Percentiles rank a stretch among this genome's conserved stretches.
Conservation (phyloP, 2,797 vertebrate species). For the Eospalax fontanierii region DNA sequence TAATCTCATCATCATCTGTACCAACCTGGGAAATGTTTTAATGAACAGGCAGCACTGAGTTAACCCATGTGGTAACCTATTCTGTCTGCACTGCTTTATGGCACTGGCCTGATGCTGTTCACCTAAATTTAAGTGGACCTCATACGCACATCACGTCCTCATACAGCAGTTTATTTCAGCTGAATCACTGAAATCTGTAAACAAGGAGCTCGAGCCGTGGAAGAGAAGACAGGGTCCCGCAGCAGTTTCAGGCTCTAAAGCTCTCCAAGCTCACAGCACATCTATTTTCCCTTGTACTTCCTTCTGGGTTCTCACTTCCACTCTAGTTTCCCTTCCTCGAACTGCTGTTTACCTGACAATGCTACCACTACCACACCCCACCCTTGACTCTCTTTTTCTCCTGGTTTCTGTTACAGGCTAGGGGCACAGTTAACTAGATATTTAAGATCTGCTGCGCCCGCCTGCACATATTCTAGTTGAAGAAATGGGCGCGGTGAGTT, state of each 20-base stretch:
- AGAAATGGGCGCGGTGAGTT: slow-evolving; percentile 48
- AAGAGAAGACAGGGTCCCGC: neutral
- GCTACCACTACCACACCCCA: neutral
- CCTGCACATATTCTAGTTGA: neutral
- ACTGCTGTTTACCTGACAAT: neutral
- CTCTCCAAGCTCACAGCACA: neutral
- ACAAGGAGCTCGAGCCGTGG: neutral
- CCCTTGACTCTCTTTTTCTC: neutral
- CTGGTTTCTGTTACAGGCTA: slow-evolving; percentile 27
- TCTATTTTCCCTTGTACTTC: neutral
- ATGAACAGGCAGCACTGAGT: neutral
- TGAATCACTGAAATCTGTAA: neutral
- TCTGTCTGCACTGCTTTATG: neutral
- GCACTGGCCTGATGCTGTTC: neutral
- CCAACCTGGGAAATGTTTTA: neutral
- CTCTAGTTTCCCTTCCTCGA: neutral
- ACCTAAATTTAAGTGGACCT: neutral
- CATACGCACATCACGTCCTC: neutral
- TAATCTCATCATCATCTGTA: neutral
- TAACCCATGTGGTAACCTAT: neutral
- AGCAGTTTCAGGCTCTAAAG: neutral
- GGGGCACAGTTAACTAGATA: neutral
- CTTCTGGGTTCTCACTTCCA: slow-evolving; percentile 3
- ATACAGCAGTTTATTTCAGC: neutral
- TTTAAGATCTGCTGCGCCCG: neutral